Conservation (phyloP, 2,888 invertebrate species). For the Teinopalpus imperialis region DNA sequence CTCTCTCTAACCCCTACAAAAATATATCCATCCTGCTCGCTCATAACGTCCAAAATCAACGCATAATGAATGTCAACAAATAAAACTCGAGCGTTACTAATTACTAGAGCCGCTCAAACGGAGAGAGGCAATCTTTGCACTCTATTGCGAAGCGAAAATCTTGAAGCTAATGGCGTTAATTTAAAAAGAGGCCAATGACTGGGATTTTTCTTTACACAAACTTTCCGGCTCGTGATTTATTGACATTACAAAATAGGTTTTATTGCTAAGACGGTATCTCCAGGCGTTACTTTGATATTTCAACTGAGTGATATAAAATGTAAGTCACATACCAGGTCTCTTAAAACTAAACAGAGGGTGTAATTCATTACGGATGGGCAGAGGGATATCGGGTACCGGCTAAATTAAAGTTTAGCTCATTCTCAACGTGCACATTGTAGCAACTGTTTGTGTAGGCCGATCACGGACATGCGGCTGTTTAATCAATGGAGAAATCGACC, state of each 20-base stretch:
- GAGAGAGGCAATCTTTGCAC: constrained; percentile 79
- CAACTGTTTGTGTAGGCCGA: constrained; percentile 61
- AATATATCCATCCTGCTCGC: constrained; percentile 48
- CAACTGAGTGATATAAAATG: constrained; percentile 53
- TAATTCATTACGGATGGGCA: constrained; percentile 66
- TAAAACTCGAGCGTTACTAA: constrained; percentile 82
- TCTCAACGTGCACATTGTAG: constrained; percentile 60
- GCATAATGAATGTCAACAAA: constrained; percentile 81
- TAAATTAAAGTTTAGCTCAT: constrained; percentile 76
- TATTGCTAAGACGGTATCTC: constrained; percentile 33
- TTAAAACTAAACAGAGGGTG: constrained; percentile 67
- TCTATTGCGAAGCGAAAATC: constrained; percentile 76
- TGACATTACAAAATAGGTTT: constrained; percentile 49
- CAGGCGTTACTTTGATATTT: constrained; percentile 33
- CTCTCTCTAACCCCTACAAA: constrained; percentile 54
- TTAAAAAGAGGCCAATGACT: constrained; percentile 79
- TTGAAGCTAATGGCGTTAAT: constrained; percentile 80
- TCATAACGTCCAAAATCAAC: constrained; percentile 64
- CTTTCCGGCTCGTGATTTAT: constrained; percentile 72
- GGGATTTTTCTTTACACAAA: constrained; percentile 69
- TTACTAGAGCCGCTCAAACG: constrained; percentile 73
- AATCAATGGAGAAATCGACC: constrained; percentile 77
- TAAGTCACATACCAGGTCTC: constrained; percentile 60
- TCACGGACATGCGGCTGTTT: constrained; percentile 65
- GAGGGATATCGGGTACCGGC: constrained; percentile 62